These are phyloP conservation scores for Tetropium fuscum DNA, from an alignment of 2,888 invertebrate genomes.

Conservation along the genomic window DNA sequence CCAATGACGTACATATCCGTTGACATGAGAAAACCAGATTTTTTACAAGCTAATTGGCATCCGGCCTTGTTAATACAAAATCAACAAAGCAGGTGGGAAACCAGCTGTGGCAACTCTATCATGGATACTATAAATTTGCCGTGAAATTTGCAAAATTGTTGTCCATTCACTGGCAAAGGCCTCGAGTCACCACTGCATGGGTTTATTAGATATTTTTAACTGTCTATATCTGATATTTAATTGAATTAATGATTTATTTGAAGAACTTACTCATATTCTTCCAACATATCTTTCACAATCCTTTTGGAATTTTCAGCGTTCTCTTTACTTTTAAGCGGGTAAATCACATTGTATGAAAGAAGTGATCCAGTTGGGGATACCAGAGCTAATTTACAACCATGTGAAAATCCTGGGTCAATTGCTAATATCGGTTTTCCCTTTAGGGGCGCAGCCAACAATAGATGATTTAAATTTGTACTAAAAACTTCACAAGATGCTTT, in stretches of 20 bases:
- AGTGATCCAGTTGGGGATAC: slow-evolving; percentile 80
- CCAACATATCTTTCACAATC: slow-evolving; percentile 70
- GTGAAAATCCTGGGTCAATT: slow-evolving; percentile 89
- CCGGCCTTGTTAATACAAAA: too few species aligned
- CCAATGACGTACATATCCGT: too few species aligned
- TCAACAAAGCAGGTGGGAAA: too few species aligned
- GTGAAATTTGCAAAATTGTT: too few species aligned
- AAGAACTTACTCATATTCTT: slow-evolving; percentile 68
- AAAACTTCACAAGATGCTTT: slow-evolving; percentile 89
- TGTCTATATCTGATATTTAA: background rate
- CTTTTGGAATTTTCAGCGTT: slow-evolving; percentile 58
- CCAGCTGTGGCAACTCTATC: too few species aligned
- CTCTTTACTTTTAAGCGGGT: slow-evolving; percentile 71
- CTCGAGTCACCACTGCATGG: slow-evolving; percentile 84
- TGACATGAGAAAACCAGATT: too few species aligned
- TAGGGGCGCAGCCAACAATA: slow-evolving; percentile 84
- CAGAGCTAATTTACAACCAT: slow-evolving; percentile 91
- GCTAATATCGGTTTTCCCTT: slow-evolving; percentile 85
- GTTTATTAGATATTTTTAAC: slow-evolving; percentile 63
- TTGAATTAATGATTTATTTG: background rate
- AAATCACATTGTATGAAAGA: slow-evolving; percentile 76
- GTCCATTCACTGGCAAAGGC: too few species aligned
- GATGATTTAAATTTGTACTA: slow-evolving; percentile 84
- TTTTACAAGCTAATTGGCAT: too few species aligned
- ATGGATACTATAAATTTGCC: too few species aligned